These are phyloP conservation scores for Drosophila suboccidentalis DNA, from an alignment of 2,888 invertebrate species.

Conservation along the genomic window DNA sequence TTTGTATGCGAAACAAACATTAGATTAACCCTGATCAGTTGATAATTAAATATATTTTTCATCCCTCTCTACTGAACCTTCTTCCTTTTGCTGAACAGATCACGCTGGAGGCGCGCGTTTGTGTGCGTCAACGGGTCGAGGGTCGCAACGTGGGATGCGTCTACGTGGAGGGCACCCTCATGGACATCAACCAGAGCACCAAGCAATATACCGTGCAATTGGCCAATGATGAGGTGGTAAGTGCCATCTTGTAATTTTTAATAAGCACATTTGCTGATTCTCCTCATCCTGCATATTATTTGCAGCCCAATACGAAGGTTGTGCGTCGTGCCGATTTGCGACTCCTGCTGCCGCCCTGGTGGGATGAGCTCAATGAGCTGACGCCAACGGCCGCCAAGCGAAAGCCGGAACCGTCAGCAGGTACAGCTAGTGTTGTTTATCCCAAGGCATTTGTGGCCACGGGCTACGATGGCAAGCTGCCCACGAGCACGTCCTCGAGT, in stretches of 20 bases:
- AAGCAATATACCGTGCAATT: slow-evolving; percentile 90
- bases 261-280: not conserved
- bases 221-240: slow-evolving; percentile 81
- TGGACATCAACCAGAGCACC: slow-evolving; percentile 89
- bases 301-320: slow-evolving; percentile 82
- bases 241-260: slow-evolving; percentile 50
- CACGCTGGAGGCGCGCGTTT: slow-evolving; percentile 92
- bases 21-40: not conserved
- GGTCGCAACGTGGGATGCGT: slow-evolving; percentile 89
- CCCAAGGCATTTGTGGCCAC: slow-evolving; percentile 76
- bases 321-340: slow-evolving; percentile 96
- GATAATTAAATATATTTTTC: not conserved
- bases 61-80: not conserved
- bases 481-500: slow-evolving; percentile 46
- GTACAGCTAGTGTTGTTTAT: slow-evolving; percentile 65
- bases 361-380: slow-evolving; percentile 95
- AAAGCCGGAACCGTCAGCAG: slow-evolving; percentile 36
- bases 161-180: slow-evolving; percentile 94
- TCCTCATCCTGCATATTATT: not conserved
- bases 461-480: slow-evolving; percentile 82
- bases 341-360: slow-evolving; percentile 97
- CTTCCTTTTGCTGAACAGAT: slow-evolving; percentile 87
- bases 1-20: too few relatives aligned
- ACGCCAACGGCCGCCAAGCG: slow-evolving; percentile 57
- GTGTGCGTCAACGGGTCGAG: slow-evolving; percentile 89